These are phyloP conservation scores for Antennarius maculatus DNA, from an alignment of 2,797 vertebrate species.

Conservation along the genomic window DNA sequence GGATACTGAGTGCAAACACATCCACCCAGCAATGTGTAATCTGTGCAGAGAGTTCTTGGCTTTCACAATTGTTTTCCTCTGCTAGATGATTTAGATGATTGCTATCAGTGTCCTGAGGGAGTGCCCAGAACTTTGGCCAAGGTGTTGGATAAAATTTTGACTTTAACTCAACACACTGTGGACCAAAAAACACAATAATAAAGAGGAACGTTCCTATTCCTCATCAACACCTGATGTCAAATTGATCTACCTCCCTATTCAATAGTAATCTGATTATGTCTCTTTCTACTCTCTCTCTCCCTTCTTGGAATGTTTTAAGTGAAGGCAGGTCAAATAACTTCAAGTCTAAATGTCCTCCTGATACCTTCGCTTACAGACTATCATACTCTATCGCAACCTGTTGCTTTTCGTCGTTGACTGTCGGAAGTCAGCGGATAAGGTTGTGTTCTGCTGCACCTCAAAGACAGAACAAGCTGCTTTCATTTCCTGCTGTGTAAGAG, in stretches of 20 bases:
- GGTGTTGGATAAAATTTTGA: neutral
- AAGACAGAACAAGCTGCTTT: too few relatives aligned
- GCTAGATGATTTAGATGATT: neutral
- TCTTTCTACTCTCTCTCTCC: neutral
- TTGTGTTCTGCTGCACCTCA: too few relatives aligned
- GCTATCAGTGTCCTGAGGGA: neutral
- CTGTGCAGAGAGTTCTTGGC: constrained; percentile 1
- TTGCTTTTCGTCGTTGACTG: too few relatives aligned
- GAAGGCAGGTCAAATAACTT: neutral
- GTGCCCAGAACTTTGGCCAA: constrained; percentile 1
- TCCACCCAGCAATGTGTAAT: neutral
- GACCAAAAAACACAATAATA: neutral
- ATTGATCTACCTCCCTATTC: neutral
- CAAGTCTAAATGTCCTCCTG: neutral
- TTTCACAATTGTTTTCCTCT: neutral
- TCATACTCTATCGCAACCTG: neutral
- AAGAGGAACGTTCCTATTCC: neutral
- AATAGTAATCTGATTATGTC: neutral
- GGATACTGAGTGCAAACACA: neutral
- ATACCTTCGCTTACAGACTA: neutral
- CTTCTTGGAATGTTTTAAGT: neutral
- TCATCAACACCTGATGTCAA: neutral
- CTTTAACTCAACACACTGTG: constrained; percentile 1
- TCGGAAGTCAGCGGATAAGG: too few relatives aligned
- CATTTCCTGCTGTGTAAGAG: neutral